Conservation (phyloP, 2,888 invertebrate species). For the Ochropleura leucogaster region DNA sequence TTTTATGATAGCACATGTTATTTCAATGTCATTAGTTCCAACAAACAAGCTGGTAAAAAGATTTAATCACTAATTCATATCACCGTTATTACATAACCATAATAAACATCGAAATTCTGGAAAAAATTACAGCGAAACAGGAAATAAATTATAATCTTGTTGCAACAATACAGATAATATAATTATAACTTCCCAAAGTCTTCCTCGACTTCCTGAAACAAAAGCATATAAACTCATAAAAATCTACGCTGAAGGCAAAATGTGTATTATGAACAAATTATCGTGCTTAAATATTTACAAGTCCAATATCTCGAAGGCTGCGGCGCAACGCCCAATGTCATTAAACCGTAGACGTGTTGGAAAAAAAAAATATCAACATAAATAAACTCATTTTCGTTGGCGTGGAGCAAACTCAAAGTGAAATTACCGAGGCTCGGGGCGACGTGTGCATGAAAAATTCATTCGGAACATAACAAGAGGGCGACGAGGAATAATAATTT, state of each 20-base stretch:
- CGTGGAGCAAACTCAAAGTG: slow-evolving; percentile 87
- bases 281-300: slow-evolving; percentile 78
- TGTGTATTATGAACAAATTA: slow-evolving; percentile 75
- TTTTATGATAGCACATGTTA: background rate
- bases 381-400: slow-evolving; percentile 86
- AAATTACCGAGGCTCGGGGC: slow-evolving; percentile 86
- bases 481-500: slow-evolving; percentile 88
- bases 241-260: slow-evolving; percentile 62
- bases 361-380: slow-evolving; percentile 80
- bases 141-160: background rate
- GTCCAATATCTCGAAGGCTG: slow-evolving; percentile 74
- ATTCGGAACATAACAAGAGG: slow-evolving; percentile 88
- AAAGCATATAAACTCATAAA: slow-evolving; percentile 53
- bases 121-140: background rate
- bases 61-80: background rate
- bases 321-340: slow-evolving; percentile 71
- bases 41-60: background rate
- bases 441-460: slow-evolving; percentile 90
- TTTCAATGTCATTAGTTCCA: background rate
- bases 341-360: slow-evolving; percentile 76
- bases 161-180: slow-evolving; percentile 2
- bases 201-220: slow-evolving; percentile 40
- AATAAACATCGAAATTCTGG: too few species aligned
- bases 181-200: slow-evolving; percentile 11
- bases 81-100: too few species aligned